These are phyloP conservation scores for Cephus cinctus DNA, from an alignment of 1,140 invertebrate species.

Conservation along the genomic window DNA sequence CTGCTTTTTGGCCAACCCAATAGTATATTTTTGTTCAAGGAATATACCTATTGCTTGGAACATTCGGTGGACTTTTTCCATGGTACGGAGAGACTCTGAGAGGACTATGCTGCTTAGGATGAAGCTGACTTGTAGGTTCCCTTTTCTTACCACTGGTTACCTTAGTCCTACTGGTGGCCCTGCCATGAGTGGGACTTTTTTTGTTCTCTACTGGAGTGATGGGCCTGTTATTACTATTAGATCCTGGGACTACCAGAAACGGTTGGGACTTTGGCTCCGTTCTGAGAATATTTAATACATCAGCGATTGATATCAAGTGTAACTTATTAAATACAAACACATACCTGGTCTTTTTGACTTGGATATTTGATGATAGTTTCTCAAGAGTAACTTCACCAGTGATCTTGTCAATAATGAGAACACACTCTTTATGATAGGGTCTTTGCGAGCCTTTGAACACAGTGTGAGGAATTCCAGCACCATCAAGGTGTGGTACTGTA, in stretches of 20 bases:
- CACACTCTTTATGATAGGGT: conserved; percentile 90
- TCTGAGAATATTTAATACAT: conserved; percentile 26
- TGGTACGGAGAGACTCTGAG: conserved; percentile 56
- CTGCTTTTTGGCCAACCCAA: too few relatives aligned
- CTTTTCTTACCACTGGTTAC: conserved; percentile 61
- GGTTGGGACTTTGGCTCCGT: conserved; percentile 36
- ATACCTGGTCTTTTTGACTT: conserved; percentile 92
- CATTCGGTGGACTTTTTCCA: conserved; percentile 54
- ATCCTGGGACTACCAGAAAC: conserved; percentile 20
- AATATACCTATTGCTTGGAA: conserved; percentile 51
- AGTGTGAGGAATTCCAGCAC: conserved; percentile 83
- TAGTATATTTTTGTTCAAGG: not conserved
- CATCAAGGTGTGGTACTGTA: conserved; percentile 90
- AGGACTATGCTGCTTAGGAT: conserved; percentile 55
- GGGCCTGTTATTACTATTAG: conserved; percentile 38
- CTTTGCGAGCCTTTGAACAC: conserved; percentile 92
- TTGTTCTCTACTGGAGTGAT: conserved; percentile 53
- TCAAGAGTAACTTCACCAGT: conserved; percentile 93
- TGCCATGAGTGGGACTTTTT: conserved; percentile 56
- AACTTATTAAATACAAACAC: not conserved
- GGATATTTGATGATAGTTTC: conserved; percentile 85
- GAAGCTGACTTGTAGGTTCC: conserved; percentile 54
- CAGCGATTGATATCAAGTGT: not conserved
- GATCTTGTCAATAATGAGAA: conserved; percentile 87
- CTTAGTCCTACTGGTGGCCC: conserved; percentile 65